A percentile compares a stretch with the other conserved stretches of the same genome.
Evolutionary conservation across 2,888 invertebrate genomes (phyloP).

Genomic region (Netelia melanura): DNA sequence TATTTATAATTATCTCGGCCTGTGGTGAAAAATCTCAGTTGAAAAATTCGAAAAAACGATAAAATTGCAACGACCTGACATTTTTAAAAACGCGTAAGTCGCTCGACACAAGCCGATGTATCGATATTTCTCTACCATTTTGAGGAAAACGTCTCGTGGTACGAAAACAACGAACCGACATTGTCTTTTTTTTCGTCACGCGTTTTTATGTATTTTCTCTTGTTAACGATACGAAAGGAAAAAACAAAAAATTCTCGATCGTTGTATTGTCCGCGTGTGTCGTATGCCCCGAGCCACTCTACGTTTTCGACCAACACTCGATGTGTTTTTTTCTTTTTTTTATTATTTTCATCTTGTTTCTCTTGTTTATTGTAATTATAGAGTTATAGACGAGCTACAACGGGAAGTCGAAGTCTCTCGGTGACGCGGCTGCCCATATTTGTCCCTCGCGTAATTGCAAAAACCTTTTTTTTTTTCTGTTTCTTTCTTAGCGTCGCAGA

Average conservation of each 20-base stretch:
- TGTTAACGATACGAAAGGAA: neutral
- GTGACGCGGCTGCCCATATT: neutral
- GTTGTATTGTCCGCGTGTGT: conserved; percentile 17
- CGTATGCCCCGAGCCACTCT: neutral
- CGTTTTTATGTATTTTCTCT: neutral
- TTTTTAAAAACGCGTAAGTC: neutral
- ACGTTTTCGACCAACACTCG: conserved; percentile 61
- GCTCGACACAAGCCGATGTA: too few species aligned
- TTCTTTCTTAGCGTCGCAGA: neutral
- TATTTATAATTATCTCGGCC: conserved; percentile 48
- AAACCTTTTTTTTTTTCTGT: conserved; percentile 6
- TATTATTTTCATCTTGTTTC: conserved; percentile 30
- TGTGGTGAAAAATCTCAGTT: conserved; percentile 18
- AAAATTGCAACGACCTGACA: neutral
- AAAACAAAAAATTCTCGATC: conserved; percentile 6
- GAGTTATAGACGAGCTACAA: conserved; percentile 59
- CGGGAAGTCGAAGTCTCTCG: conserved; percentile 29
- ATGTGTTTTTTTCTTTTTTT: conserved; percentile 27
- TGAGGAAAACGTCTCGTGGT: too few species aligned
- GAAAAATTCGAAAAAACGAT: neutral
- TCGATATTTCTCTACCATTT: too few species aligned
- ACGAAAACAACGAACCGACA: neutral
- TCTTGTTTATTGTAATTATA: conserved; percentile 67
- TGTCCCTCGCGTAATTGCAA: neutral
- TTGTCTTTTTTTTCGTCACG: neutral